Conservation (phyloP, 2,113 vertebrate species). For the Murina feae region DNA sequence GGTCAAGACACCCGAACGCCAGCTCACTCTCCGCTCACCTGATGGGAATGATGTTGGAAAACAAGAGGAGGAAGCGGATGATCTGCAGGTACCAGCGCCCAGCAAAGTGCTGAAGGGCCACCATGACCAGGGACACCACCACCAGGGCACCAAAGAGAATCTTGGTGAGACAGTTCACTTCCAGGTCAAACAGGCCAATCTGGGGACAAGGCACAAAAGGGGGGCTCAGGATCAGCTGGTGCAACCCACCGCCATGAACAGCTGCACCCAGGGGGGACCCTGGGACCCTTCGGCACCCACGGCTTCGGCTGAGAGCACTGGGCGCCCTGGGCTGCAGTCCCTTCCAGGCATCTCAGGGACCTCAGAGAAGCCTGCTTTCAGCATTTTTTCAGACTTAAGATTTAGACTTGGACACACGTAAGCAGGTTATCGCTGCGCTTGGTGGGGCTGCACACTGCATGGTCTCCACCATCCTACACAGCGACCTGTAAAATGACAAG, state of each 20-base stretch:
- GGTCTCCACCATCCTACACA: rapidly evolving
- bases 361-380: not conserved
- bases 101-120: conserved; percentile 95
- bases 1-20: rapidly evolving
- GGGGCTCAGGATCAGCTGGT: rapidly evolving
- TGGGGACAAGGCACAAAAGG: conserved; percentile 27
- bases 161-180: conserved; percentile 98
- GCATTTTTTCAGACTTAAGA: not conserved
- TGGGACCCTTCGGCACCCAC: rapidly evolving
- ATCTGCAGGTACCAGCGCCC: conserved; percentile 99
- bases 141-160: conserved; percentile 95
- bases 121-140: conserved; percentile 97
- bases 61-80: conserved; percentile 94
- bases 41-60: conserved; percentile 97
- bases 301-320: rapidly evolving
- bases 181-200: conserved; percentile 97
- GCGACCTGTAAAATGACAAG: rapidly evolving
- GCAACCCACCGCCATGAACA: rapidly evolving
- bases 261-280: rapidly evolving
- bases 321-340: not conserved
- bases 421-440: rapidly evolving
- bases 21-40: conserved; percentile 79
- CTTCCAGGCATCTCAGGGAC: not conserved
- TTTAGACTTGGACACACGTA: not conserved
- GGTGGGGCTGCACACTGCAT: rapidly evolving